Percentiles rank a stretch among this genome's conserved stretches.
Conservation (phyloP, 2,797 vertebrate species). For the Rallus crepitans region DNA sequence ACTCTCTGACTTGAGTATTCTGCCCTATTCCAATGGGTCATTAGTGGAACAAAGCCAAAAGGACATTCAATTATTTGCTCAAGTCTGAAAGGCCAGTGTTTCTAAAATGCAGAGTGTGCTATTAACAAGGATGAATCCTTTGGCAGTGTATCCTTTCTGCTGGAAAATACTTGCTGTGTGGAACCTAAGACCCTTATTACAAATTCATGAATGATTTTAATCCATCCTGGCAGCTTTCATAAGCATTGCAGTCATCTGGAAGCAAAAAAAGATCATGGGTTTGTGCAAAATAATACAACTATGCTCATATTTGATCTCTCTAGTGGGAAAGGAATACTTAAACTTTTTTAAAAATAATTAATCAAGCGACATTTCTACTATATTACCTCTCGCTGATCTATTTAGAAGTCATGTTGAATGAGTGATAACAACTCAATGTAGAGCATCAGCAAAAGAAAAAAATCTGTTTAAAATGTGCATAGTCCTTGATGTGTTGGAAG, state of each 20-base stretch:
- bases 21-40: slow-evolving; percentile 67
- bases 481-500: not conserved
- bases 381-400: not conserved
- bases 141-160: slow-evolving; percentile 60
- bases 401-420: not conserved
- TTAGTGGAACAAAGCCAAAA: slow-evolving; percentile 75
- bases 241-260: slow-evolving; percentile 66
- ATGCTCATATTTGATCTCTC: not conserved
- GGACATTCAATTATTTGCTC: slow-evolving; percentile 67
- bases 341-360: not conserved
- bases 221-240: slow-evolving; percentile 75
- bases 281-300: slow-evolving; percentile 53
- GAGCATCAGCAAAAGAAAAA: not conserved
- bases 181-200: slow-evolving; percentile 71
- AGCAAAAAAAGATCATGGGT: slow-evolving; percentile 55
- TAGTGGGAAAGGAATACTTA: not conserved
- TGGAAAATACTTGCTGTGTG: slow-evolving; percentile 49
- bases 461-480: not conserved
- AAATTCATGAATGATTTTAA: slow-evolving; percentile 79
- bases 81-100: slow-evolving; percentile 26
- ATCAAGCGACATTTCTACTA: not conserved
- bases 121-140: slow-evolving; percentile 66
- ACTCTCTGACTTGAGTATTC: slow-evolving; percentile 55
- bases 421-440: not conserved
- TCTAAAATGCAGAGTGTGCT: slow-evolving; percentile 40